Evolutionary conservation across 2,888 invertebrate genomes (phyloP).

Genomic region (Lobophora halterata): DNA sequence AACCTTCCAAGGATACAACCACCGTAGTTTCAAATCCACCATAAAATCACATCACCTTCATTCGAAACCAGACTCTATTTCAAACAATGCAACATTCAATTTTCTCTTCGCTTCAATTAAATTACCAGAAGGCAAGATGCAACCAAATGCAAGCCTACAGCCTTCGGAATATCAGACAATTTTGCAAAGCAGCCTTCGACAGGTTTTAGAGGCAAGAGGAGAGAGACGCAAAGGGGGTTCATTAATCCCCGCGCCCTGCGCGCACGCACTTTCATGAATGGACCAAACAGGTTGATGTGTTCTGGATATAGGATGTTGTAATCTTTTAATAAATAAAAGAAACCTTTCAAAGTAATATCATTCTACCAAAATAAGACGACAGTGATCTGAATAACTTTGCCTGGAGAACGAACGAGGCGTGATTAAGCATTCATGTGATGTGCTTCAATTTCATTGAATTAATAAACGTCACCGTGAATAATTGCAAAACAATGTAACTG

Average conservation of each 20-base stretch:
- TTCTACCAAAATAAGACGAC: constrained; percentile 11
- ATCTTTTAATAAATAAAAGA: constrained; percentile 27
- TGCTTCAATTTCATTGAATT: constrained; percentile 29
- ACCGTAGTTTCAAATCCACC: constrained; percentile 67
- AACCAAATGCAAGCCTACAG: constrained; percentile 36
- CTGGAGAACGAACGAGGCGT: constrained; percentile 21
- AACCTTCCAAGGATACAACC: constrained; percentile 80
- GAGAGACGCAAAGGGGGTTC: constrained; percentile 65
- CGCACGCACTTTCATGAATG: constrained; percentile 81
- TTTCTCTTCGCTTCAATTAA: constrained; percentile 15
- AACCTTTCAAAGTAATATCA: constrained; percentile 20
- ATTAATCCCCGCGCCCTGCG: constrained; percentile 81
- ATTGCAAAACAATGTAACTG: constrained; percentile 50
- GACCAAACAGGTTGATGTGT: constrained; percentile 79
- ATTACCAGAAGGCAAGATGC: constrained; percentile 14
- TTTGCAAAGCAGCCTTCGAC: constrained; percentile 30
- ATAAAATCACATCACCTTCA: constrained; percentile 37
- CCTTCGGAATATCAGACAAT: constrained; percentile 37
- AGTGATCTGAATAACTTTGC: constrained; percentile 17
- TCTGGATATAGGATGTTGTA: constrained; percentile 58
- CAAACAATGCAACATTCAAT: constrained; percentile 1
- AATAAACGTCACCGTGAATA: constrained; percentile 45
- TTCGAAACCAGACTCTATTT: constrained; percentile 43
- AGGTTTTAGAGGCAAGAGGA: constrained; percentile 60
- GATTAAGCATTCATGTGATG: constrained; percentile 31